A percentile compares a stretch with the other conserved stretches of the same genome.
Evolutionary conservation across 1,140 invertebrate genomes (phyloP).

Genomic region (Drosophila erecta): DNA sequence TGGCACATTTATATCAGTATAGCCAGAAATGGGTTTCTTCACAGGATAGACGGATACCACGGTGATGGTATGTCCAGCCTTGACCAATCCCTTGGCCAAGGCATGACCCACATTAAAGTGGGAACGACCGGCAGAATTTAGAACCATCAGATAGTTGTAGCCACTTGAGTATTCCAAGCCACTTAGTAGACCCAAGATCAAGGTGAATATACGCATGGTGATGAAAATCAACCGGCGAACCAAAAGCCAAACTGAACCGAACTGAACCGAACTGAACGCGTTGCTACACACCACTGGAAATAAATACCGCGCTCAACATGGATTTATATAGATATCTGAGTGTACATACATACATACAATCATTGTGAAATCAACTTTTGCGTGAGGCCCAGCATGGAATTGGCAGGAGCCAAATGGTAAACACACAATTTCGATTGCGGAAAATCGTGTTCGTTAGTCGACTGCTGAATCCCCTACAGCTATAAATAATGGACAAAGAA

Average conservation of each 20-base stretch:
- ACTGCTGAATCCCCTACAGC: neutral
- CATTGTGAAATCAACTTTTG: conserved; percentile 31
- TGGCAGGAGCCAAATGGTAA: conserved; percentile 15
- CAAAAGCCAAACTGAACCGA: neutral
- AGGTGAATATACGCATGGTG: conserved; percentile 14
- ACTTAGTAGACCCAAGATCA: conserved; percentile 23
- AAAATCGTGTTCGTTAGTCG: neutral
- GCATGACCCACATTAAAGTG: conserved; percentile 86
- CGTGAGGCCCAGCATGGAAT: conserved; percentile 17
- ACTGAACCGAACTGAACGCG: conserved; percentile 10
- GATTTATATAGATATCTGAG: conserved; percentile 16
- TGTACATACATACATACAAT: neutral
- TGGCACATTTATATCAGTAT: conserved; percentile 82
- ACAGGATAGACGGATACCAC: conserved; percentile 85
- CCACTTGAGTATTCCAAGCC: conserved; percentile 11
- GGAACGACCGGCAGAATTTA: conserved; percentile 85
- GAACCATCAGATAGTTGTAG: conserved; percentile 82
- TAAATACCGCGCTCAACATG: neutral
- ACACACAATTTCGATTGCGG: conserved; percentile 6
- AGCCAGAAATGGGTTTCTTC: conserved; percentile 84
- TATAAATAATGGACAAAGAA: too few relatives aligned
- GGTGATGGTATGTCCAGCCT: conserved; percentile 86
- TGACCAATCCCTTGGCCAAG: conserved; percentile 85
- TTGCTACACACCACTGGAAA: conserved; percentile 9
- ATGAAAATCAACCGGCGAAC: neutral